These are phyloP conservation scores for Glossophaga mutica DNA, from an alignment of 2,797 vertebrate species.

Conservation along the genomic window DNA sequence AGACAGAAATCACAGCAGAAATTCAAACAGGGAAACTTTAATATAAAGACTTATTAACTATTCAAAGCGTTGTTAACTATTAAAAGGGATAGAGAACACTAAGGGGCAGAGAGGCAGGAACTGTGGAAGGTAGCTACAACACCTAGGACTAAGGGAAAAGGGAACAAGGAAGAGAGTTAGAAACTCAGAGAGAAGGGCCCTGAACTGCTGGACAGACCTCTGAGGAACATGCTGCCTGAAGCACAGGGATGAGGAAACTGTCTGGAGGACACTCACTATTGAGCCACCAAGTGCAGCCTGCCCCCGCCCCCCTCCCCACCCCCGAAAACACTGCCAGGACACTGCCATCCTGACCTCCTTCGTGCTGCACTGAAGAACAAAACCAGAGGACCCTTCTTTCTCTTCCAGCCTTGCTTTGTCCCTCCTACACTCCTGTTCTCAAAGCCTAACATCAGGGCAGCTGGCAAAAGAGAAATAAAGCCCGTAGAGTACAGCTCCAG, in stretches of 20 bases:
- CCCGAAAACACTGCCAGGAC: rapidly evolving
- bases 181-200: not conserved
- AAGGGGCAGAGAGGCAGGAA: not conserved
- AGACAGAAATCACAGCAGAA: not conserved
- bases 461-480: not conserved
- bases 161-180: not conserved
- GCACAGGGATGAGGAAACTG: rapidly evolving
- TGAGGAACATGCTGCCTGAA: too few relatives aligned
- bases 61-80: not conserved
- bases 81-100: not conserved
- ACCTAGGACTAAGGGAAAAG: not conserved
- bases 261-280: rapidly evolving
- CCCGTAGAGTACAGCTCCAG: not conserved
- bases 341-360: not conserved
- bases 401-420: not conserved
- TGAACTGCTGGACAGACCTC: not conserved
- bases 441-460: not conserved
- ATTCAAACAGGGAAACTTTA: not conserved
- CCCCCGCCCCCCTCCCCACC: rapidly evolving
- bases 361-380: not conserved
- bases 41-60: not conserved
- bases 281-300: not conserved
- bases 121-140: not conserved
- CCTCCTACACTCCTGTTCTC: not conserved
- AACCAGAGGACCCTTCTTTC: not conserved